These are phyloP conservation scores for Dysdera silvatica DNA, from an alignment of 1,140 invertebrate genomes.

Conservation along the genomic window DNA sequence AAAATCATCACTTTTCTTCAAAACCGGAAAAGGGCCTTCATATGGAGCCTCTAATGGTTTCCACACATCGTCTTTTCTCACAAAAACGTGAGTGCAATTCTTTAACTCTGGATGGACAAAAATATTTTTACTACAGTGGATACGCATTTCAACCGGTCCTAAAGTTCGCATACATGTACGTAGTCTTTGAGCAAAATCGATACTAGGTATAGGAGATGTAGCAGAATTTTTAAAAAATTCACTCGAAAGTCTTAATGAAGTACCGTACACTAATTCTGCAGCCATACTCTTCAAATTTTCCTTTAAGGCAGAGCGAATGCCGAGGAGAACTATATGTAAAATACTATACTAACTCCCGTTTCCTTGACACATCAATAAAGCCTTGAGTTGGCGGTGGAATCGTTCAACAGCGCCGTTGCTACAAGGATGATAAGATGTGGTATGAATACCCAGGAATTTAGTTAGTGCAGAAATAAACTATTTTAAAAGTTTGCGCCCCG, in stretches of 20 bases:
- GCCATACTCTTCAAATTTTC: slow-evolving; percentile 30
- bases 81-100: background rate
- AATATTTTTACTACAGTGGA: background rate
- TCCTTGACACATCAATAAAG: slow-evolving; percentile 24
- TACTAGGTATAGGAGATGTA: background rate
- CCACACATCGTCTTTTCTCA: background rate
- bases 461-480: background rate
- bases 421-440: slow-evolving; percentile 33
- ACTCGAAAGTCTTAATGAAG: slow-evolving; percentile 19
- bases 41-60: background rate
- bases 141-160: background rate
- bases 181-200: background rate
- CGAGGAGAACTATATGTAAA: slow-evolving; percentile 42
- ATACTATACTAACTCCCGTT: slow-evolving; percentile 38
- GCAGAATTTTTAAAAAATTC: slow-evolving; percentile 14
- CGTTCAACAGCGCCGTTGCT: slow-evolving; percentile 41
- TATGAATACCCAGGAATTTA: background rate
- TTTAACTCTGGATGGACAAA: background rate
- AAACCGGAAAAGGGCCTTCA: background rate
- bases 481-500: background rate
- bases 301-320: slow-evolving; percentile 32
- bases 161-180: background rate
- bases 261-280: slow-evolving; percentile 33
- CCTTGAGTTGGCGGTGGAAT: slow-evolving; percentile 44
- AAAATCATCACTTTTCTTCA: background rate